Percentiles rank a stretch among this genome's conserved stretches.
Evolutionary conservation across 2,113 vertebrate species (phyloP).

Genomic region (Chaetura pelagica): DNA sequence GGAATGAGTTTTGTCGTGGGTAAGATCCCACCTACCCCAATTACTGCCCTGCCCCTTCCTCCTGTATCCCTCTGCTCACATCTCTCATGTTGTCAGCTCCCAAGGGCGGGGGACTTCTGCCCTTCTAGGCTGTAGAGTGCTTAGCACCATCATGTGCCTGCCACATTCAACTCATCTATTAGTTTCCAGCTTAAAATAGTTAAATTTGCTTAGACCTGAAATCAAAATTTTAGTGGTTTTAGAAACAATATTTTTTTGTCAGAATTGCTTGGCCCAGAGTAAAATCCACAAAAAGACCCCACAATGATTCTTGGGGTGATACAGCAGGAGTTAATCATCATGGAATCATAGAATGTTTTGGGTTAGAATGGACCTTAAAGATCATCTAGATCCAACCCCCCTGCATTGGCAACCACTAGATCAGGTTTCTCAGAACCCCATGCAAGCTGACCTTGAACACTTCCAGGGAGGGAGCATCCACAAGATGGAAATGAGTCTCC

Average conservation of each 20-base stretch:
- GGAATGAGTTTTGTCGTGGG: neutral
- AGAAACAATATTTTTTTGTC: neutral
- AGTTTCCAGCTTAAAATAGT: neutral
- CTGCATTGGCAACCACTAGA: no score
- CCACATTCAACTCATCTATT: neutral
- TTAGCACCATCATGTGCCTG: accelerated
- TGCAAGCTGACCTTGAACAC: no score
- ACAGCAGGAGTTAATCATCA: neutral
- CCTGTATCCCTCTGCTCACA: neutral
- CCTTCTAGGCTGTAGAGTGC: neutral
- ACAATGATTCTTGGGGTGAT: neutral
- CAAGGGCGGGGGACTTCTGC: neutral
- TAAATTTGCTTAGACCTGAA: neutral
- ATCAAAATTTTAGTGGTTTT: neutral
- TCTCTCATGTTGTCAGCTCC: neutral
- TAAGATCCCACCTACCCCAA: neutral
- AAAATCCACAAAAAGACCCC: neutral
- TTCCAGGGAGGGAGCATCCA: no score
- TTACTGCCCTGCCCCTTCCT: neutral
- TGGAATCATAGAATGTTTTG: no score
- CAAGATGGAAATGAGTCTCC: neutral
- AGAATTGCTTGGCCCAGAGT: neutral
- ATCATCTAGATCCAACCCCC: no score
- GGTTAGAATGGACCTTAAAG: no score
- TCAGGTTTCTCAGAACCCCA: no score